A percentile compares a stretch with the other conserved stretches of the same genome.
These are phyloP conservation scores for Sphenodon punctatus DNA, from an alignment of 2,797 vertebrate species.

Conservation along the genomic window DNA sequence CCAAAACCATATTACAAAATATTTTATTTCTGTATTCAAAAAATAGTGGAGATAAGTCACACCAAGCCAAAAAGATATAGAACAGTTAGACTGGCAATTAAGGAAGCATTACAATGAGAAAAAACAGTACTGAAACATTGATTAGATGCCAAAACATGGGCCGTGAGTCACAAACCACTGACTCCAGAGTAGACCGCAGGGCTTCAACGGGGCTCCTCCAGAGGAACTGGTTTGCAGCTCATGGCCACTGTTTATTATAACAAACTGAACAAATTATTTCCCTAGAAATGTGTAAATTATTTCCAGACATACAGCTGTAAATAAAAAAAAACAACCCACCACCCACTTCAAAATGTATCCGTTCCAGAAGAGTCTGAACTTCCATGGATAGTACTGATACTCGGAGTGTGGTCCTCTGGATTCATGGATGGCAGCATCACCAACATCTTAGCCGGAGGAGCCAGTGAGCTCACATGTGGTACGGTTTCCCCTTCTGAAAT, in stretches of 20 bases:
- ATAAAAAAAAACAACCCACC: background rate
- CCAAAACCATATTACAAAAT: no score
- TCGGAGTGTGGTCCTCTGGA: slow-evolving; percentile 52
- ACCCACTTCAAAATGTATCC: slow-evolving; percentile 74
- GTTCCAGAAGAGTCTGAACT: slow-evolving; percentile 74
- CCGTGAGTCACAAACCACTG: no score
- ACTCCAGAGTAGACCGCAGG: no score
- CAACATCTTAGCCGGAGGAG: slow-evolving; percentile 57
- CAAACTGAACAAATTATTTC: slow-evolving; percentile 4
- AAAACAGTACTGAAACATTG: background rate
- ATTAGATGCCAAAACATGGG: slow-evolving; percentile 11
- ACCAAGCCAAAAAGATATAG: background rate
- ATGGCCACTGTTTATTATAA: slow-evolving; percentile 8
- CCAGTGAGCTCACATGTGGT: slow-evolving; percentile 2
- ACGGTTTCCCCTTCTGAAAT: slow-evolving; percentile 61
- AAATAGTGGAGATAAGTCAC: background rate
- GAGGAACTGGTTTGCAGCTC: no score
- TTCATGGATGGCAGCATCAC: slow-evolving; percentile 65
- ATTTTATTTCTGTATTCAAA: slow-evolving; percentile 28
- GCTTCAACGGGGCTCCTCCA: no score
- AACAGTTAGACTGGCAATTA: no score
- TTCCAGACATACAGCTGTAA: background rate
- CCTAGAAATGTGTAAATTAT: background rate
- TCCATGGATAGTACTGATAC: slow-evolving; percentile 53
- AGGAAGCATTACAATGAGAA: no score